Evolutionary conservation across 2,888 invertebrate species (phyloP), one percentile per base, ranked within the genome.

Genomic region (Catocala nupta): DNA sequence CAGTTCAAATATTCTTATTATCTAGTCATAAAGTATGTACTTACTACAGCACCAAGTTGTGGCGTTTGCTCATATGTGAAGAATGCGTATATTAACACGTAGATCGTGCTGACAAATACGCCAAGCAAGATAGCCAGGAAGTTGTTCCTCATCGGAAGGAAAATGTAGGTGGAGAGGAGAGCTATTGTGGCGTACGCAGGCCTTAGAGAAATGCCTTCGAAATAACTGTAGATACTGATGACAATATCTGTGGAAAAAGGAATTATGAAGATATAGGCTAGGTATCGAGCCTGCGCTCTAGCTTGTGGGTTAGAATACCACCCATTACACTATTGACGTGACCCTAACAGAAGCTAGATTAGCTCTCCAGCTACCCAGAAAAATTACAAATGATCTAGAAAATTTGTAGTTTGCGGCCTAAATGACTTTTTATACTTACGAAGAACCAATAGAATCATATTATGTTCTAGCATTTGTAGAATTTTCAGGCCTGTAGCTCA

Each of bases 91-190:
- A 91, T 88, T 7, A 92, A 71, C 1, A 97, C 89, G 81, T 98
- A 97, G 44, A 96, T 94, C 0, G 95, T 69, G 49, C 97, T 96
- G 11, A 97, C 96, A 0, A 96, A 87, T 1, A 95, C 70, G 0
- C 98, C 98, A 55, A 98, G 91, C 33, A 96, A 81, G 34, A 97
- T 94, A 0, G 97, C 96, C 68, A 97, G 93, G 68, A 96, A 95
- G 82, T 97, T 96, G 81, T 96, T 96, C 25, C 96, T 95, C 81
- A 98, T 95, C 0, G 98, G 98, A 73, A 98, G 94, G 88, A 98
- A 98, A 71, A 98, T 96, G 87, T 98, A 98, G 68, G 97, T 96
- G 0, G 97, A 96, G 55, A 98, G 95, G 1, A 98, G 93, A 1
- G 97, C 95, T 86, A 96, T 96, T 0, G 96, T 96, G 1, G 96